These are phyloP conservation scores for Trissoscelio sp. DNA, from an alignment of 2,888 invertebrate genomes.

Conservation along the genomic window DNA sequence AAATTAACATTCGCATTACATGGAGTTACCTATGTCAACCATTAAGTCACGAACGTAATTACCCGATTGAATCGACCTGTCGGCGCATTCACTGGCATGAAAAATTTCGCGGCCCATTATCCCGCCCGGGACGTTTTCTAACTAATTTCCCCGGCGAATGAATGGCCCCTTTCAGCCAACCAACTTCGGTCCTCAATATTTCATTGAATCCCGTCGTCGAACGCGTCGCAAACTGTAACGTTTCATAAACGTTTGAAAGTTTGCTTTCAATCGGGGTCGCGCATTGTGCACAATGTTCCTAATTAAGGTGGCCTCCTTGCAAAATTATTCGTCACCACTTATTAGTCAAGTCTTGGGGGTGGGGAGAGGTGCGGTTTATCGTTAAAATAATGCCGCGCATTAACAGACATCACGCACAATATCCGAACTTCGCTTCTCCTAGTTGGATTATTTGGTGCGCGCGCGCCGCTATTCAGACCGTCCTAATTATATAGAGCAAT, in stretches of 20 bases:
- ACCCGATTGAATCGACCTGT: slow-evolving; percentile 29
- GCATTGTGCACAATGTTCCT: slow-evolving; percentile 46
- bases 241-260: slow-evolving; percentile 52
- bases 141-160: slow-evolving; percentile 40
- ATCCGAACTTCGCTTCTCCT: slow-evolving; percentile 26
- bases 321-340: slow-evolving; percentile 40
- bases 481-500: slow-evolving; percentile 59
- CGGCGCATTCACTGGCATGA: slow-evolving; percentile 20
- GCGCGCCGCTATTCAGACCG: slow-evolving; percentile 27
- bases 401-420: slow-evolving; percentile 42
- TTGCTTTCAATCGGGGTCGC: slow-evolving; percentile 40
- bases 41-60: slow-evolving; percentile 41
- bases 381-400: slow-evolving; percentile 40
- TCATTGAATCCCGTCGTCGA: slow-evolving; percentile 34
- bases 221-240: slow-evolving; percentile 32
- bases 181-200: slow-evolving; percentile 45
- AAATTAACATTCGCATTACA: slow-evolving; percentile 49
- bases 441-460: slow-evolving; percentile 24
- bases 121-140: slow-evolving; percentile 22
- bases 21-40: slow-evolving; percentile 40
- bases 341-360: slow-evolving; percentile 20
- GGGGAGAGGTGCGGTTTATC: slow-evolving; percentile 6
- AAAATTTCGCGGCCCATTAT: slow-evolving; percentile 40
- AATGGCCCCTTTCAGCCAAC: slow-evolving; percentile 42
- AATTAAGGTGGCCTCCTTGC: slow-evolving; percentile 36